phyloP scores from a whole-genome alignment of 2,113 vertebrate genomes.

The Sapayoa aenigma region DNA sequence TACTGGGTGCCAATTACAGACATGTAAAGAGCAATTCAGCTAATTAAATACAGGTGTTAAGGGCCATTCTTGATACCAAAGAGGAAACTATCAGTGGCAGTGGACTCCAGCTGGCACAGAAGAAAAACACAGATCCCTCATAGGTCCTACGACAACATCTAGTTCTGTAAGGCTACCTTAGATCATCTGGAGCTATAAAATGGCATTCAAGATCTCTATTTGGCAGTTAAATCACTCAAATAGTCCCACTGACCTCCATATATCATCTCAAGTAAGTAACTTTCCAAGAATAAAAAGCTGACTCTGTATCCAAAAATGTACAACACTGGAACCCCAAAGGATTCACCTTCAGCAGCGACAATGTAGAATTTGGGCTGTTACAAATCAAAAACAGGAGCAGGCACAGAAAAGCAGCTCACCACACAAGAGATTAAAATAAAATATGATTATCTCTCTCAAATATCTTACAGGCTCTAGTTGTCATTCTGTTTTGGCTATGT shows the following conservation, averaged over 20 bases:
- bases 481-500: not conserved
- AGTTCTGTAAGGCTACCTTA: not conserved
- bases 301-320: not conserved
- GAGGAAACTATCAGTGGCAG: not conserved
- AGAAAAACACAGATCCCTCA: not conserved
- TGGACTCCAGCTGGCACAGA: not conserved
- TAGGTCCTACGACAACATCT: not conserved
- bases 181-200: not conserved
- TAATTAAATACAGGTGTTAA: not conserved
- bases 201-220: not conserved
- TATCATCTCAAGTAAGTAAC: not conserved
- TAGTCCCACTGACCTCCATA: not conserved
- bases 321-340: not conserved
- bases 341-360: not conserved
- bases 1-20: not conserved
- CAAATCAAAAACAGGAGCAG: not conserved
- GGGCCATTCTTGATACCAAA: not conserved
- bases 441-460: not conserved
- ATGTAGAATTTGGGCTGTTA: not conserved
- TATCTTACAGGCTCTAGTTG: not conserved
- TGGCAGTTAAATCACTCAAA: not conserved
- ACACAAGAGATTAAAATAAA: not conserved
- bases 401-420: not conserved
- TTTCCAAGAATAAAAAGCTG: not conserved
- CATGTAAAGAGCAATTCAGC: not conserved